Evolutionary conservation across 2,888 invertebrate genomes (phyloP).

Genomic region (Drosophila subsilvestris): DNA sequence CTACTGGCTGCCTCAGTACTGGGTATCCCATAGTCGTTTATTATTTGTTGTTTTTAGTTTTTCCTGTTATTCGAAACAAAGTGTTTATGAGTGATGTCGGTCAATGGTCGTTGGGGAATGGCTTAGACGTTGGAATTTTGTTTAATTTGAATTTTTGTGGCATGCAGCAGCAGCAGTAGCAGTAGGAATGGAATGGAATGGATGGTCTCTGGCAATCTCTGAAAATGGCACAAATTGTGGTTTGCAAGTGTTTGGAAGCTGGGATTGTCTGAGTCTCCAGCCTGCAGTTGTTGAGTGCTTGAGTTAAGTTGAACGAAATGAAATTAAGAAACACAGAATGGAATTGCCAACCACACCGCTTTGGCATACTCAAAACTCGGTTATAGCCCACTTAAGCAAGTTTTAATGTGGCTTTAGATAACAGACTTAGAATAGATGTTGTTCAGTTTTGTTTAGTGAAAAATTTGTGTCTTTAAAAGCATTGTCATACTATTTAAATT

Average conservation of each 20-base stretch:
- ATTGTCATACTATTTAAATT: too few relatives aligned
- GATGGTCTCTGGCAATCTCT: conserved; percentile 5
- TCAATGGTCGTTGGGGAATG: conserved; percentile 33
- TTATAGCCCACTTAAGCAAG: not conserved
- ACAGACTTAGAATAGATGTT: not conserved
- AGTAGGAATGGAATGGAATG: not conserved
- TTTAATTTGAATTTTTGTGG: conserved; percentile 37
- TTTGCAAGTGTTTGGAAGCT: conserved; percentile 7
- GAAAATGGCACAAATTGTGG: conserved; percentile 26
- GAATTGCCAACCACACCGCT: too few relatives aligned
- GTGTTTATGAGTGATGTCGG: conserved; percentile 43
- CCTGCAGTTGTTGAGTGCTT: not conserved
- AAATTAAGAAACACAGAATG: not conserved
- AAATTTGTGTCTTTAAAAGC: too few relatives aligned
- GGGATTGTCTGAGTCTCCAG: not conserved
- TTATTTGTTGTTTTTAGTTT: not conserved
- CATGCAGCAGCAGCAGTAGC: conserved; percentile 3
- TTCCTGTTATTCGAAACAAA: conserved; percentile 35
- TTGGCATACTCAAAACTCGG: not conserved
- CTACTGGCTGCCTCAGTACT: too few relatives aligned
- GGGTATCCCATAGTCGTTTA: not conserved
- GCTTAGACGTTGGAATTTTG: conserved; percentile 34
- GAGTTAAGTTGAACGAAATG: not conserved
- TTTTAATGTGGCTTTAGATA: not conserved
- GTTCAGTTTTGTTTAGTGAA: too few relatives aligned